Conservation (phyloP, 2,113 vertebrate genomes). For the Strix aluco region DNA sequence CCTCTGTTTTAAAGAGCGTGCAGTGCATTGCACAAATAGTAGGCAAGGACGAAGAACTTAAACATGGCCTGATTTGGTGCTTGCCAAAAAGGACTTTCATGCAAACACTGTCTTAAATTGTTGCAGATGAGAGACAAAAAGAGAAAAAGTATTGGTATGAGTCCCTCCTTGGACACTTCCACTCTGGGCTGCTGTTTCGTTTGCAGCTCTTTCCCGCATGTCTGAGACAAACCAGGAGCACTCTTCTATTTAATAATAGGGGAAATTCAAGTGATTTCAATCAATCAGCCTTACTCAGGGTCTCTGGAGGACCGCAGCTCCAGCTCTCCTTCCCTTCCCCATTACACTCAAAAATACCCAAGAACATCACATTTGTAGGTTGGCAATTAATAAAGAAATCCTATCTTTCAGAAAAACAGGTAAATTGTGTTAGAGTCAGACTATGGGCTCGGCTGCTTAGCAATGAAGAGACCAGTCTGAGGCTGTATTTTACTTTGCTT, state of each 20-base stretch:
- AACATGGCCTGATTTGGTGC: neutral
- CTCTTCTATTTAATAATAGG: neutral
- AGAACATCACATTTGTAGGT: neutral
- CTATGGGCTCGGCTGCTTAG: neutral
- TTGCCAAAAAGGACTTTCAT: neutral
- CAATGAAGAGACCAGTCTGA: neutral
- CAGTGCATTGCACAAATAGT: neutral
- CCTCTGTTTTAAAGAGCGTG: neutral
- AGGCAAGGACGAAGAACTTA: neutral
- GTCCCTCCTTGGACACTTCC: neutral
- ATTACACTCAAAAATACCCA: neutral
- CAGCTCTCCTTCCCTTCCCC: neutral
- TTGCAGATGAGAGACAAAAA: neutral
- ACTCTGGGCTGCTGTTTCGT: neutral
- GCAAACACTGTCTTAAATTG: fast-evolving
- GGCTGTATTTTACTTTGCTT: neutral
- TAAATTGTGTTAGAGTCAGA: neutral
- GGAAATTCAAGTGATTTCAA: slow-evolving; percentile 31
- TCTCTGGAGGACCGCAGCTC: neutral
- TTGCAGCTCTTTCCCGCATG: neutral
- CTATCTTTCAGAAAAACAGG: neutral
- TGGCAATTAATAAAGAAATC: slow-evolving; percentile 25
- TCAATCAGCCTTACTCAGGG: neutral
- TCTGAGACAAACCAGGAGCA: neutral
- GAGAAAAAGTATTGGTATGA: neutral